phyloP scores from a whole-genome alignment of 2,797 vertebrate species.

The Eospalax fontanierii region DNA sequence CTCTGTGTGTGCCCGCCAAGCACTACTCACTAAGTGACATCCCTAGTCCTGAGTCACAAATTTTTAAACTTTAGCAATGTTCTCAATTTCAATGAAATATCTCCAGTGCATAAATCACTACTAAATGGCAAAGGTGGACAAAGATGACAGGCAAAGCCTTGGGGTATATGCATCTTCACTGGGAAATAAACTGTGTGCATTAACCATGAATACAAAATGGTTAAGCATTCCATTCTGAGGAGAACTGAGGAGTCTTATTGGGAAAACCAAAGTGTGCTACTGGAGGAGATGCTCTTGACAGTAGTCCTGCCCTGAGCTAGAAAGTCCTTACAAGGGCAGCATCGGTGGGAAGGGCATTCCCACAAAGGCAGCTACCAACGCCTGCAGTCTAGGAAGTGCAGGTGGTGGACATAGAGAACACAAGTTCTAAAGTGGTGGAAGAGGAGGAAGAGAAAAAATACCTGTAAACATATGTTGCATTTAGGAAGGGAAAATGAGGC shows the following conservation, averaged over 20 bases:
- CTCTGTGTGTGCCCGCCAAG: background rate
- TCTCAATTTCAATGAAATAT: background rate
- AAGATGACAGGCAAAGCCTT: background rate
- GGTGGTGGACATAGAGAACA: background rate
- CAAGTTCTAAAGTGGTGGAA: background rate
- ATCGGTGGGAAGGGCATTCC: background rate
- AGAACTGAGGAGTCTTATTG: background rate
- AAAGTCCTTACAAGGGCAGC: background rate
- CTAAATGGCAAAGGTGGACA: background rate
- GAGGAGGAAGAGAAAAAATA: background rate
- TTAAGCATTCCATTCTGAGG: background rate
- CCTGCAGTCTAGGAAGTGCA: background rate
- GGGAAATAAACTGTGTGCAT: background rate
- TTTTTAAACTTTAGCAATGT: conserved; percentile 30
- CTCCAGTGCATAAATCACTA: background rate
- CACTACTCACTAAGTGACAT: background rate
- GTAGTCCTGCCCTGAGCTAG: background rate
- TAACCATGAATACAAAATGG: conserved; percentile 22
- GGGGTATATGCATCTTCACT: background rate
- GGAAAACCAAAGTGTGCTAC: background rate
- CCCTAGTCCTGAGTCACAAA: background rate
- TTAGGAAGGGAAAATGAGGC: background rate
- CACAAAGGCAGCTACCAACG: background rate
- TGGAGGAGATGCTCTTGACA: background rate
- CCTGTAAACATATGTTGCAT: background rate